Base-by-base conservation (phyloP, 2,888 invertebrate genomes). In the Portevinia maculata region DNA sequence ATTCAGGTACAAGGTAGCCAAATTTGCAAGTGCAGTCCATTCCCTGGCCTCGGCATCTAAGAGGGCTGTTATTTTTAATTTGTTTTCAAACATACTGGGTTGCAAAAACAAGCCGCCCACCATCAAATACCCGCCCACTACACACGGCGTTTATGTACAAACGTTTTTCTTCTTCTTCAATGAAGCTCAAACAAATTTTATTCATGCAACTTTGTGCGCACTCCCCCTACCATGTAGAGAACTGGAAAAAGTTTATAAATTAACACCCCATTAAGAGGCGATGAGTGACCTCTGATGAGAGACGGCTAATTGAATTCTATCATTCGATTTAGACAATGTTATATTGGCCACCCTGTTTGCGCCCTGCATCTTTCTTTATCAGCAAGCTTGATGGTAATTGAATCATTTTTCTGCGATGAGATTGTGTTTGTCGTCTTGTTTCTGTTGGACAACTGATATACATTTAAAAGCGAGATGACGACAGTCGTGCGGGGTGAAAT, bases 41-140 rank as follows among this genome's bases (percentile, higher is more conserved):
- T 52, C n/a, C 41, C 57, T 19, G 41, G 9, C 64, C 39, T 32
- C 30, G 6, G n/a, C 39, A 24, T n/a, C 5, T 24, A 13, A 37
- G 55, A 15, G 8, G 32, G 52, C 19, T 52, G 64, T 60, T 70
- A 70, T 81, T 75, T 79, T 64, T 65, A 70, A 75, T n/a, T 70
- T 70, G 21, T 57, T 70, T 60, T 69, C 21, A 48, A 70, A 13
- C 34, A 37, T 13, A n/a, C 13, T 37, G 30, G 19, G 34, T 64
- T 64, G 39, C 34, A 3, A 55, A 81, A 69, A 75, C 75, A 75
- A 59, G 19, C 70, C 46, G 39, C 75, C 59, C 70, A 75, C 75
- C 44, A 3, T 50, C 4, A 37, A 48, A 74, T 59, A 3, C 24
- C 24, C 24, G 24, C 24, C 24, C 24, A 37, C 50, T 30, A 7